Evolutionary conservation across 2,797 vertebrate genomes (phyloP).

Genomic region (Pseudomugil gertrudae): DNA sequence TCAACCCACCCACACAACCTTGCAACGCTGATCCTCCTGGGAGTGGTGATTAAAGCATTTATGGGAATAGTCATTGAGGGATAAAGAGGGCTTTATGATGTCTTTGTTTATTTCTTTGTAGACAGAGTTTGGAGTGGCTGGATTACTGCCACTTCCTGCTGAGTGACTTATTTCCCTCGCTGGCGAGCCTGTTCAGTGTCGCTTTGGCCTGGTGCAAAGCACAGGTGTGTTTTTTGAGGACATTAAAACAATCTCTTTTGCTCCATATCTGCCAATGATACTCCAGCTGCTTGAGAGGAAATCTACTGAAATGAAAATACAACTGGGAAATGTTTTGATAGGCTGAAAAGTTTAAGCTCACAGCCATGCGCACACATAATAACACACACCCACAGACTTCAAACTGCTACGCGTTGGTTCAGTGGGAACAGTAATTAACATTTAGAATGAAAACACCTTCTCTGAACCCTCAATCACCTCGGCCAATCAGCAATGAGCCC

Average conservation of each 20-base stretch:
- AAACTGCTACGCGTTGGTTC: constrained; percentile 56
- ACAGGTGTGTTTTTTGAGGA: constrained; percentile 65
- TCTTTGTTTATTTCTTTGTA: constrained; percentile 84
- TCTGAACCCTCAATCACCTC: constrained; percentile 59
- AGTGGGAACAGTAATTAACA: constrained; percentile 65
- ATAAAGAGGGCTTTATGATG: constrained; percentile 82
- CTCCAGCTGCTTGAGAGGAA: constrained; percentile 27
- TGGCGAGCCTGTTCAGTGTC: constrained; percentile 62
- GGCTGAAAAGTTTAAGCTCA: constrained; percentile 36
- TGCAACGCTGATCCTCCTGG: constrained; percentile 60
- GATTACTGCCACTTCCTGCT: constrained; percentile 76
- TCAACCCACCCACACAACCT: constrained; percentile 55
- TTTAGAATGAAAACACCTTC: constrained; percentile 55
- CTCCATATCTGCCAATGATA: constrained; percentile 23
- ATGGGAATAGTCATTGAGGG: constrained; percentile 81
- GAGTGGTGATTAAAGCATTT: constrained; percentile 81
- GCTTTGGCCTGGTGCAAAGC: constrained; percentile 40
- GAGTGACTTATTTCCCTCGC: constrained; percentile 63
- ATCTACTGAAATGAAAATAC: constrained; percentile 34
- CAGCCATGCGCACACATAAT: constrained; percentile 3
- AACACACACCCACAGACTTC: constrained; percentile 20
- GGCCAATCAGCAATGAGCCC: constrained; percentile 61
- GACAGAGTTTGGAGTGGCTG: constrained; percentile 76
- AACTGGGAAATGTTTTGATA: constrained; percentile 41
- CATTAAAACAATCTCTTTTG: constrained; percentile 41